These are phyloP conservation scores for Eonycteris spelaea DNA, from an alignment of 2,113 vertebrate species.

Conservation along the genomic window DNA sequence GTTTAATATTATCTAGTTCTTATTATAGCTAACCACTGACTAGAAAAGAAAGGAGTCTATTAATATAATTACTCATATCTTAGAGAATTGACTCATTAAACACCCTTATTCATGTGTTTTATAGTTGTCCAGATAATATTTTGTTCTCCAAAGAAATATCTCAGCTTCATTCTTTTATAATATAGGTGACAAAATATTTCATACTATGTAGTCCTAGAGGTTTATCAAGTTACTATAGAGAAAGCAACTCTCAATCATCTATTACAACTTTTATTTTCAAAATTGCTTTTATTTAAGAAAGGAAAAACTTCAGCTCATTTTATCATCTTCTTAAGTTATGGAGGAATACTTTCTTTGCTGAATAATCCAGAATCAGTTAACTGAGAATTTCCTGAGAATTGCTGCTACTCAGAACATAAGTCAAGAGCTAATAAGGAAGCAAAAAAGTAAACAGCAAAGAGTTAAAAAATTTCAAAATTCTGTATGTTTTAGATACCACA, in stretches of 20 bases:
- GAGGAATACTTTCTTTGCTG: neutral
- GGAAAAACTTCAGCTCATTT: neutral
- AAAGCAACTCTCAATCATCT: neutral
- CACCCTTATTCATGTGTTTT: neutral
- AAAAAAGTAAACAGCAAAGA: neutral
- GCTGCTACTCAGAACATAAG: neutral
- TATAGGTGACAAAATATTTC: neutral
- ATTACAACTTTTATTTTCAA: conserved; percentile 14
- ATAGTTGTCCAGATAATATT: conserved; percentile 7
- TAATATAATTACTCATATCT: neutral
- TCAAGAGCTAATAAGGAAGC: neutral
- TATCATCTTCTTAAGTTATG: neutral
- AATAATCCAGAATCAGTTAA: neutral
- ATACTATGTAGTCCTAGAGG: neutral
- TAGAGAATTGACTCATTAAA: conserved; percentile 27
- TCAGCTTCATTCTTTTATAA: neutral
- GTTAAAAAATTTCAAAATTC: neutral
- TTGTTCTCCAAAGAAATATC: neutral
- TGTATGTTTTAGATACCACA: neutral
- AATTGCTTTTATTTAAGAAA: conserved; percentile 9
- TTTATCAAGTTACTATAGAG: neutral
- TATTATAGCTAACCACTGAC: neutral
- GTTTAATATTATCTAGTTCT: conserved; percentile 41
- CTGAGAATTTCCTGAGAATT: neutral
- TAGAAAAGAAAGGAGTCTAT: conserved; percentile 12